A percentile compares a stretch with the other conserved stretches of the same genome.
Evolutionary conservation across 1,140 invertebrate species (phyloP).

Genomic region (Bombus superbus): DNA sequence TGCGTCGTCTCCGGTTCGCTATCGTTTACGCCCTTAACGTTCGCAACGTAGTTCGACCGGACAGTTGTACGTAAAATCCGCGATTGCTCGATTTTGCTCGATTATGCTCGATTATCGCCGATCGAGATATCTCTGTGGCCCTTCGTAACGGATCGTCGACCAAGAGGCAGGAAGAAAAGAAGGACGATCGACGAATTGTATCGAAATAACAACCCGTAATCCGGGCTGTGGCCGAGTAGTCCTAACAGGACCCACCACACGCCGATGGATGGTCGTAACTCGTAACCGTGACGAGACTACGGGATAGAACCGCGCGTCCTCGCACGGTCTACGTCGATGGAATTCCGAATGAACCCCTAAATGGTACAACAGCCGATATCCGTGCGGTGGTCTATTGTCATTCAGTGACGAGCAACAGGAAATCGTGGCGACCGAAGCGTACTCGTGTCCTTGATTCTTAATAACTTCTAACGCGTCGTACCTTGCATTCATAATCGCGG

Average conservation of each 20-base stretch:
- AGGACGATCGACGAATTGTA: neutral
- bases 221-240: constrained; percentile 7
- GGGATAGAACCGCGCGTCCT: constrained; percentile 52
- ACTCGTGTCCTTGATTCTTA: constrained; percentile 67
- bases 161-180: neutral
- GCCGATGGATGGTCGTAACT: constrained; percentile 61
- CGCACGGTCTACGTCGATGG: constrained; percentile 62
- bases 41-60: constrained; percentile 39
- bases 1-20: constrained; percentile 46
- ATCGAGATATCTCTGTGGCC: no score
- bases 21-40: constrained; percentile 57
- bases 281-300: constrained; percentile 58
- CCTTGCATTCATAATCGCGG: constrained; percentile 49
- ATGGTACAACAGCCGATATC: constrained; percentile 59
- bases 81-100: neutral
- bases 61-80: neutral
- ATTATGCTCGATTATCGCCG: neutral
- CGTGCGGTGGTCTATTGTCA: constrained; percentile 52
- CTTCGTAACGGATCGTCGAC: neutral
- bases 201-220: constrained; percentile 37
- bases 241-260: constrained; percentile 52
- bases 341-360: constrained; percentile 70
- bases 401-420: constrained; percentile 65
- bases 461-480: constrained; percentile 43
- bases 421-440: constrained; percentile 48